Base-by-base conservation (phyloP, 2,113 vertebrate species). In the Thermophis baileyi region DNA sequence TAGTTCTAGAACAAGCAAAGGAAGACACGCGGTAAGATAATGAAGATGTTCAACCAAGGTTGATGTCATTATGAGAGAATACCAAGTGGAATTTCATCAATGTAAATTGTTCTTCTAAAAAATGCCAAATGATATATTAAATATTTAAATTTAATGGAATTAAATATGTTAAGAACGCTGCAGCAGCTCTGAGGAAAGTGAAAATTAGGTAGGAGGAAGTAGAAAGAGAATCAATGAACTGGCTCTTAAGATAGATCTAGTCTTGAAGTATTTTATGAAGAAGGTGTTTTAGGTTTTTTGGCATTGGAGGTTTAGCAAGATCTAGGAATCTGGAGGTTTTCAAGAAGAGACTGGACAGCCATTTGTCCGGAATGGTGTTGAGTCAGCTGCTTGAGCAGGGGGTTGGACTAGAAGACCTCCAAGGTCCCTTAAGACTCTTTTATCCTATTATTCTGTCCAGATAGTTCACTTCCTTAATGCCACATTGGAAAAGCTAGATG, bases 1-100 rank as follows among this genome's bases (percentile, higher is more conserved):
- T 88, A 92, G 91, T 92, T 92, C 91, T 92, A 92, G 91, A 92
- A 51, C 85, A 55, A 69, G 35, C 22, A 27, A 69, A 55, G 91
- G 18, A 57, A 92, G 46, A 49, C 30, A 49, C 5, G 14, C 54
- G 14, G 30, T 40, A 51, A 47, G 55, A 69, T 7, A 50, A 35
- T 16, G 63, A 88, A 27, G 54, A 27, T 27, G 18, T 63, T 87
- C 30, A 47, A 9, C 54, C 22, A 60, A 69, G 46, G 9, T 51
- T 40, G 50, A 50, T 10, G 12, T n/a, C 18, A 35, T 14, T 8
- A 88, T 2, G 30, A 51, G 40, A 60, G 51, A 24, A 9, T 11
- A 30, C 54, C 8, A 50, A 11, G 0, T 6, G 24, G 4, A 50
- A 55, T 24, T 40, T 63, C 44, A 92, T 51, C 40, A 4, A 40